Percentiles rank a stretch among this genome's conserved stretches.
phyloP scores from a whole-genome alignment of 2,113 vertebrate genomes.

The Crocuta crocuta region DNA sequence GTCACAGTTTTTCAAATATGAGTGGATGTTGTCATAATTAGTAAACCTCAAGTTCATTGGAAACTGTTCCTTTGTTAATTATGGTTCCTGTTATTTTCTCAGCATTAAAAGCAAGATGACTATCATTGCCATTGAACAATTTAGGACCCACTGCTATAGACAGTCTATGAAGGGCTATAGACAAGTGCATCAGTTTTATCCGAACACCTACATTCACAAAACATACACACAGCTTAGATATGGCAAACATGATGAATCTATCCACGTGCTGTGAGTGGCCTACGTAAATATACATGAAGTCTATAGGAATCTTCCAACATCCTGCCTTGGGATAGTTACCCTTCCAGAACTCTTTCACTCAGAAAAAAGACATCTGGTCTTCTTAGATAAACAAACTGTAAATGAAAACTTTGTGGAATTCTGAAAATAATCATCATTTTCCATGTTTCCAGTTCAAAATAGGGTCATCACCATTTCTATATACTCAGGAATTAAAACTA shows the following conservation, averaged over 20 bases:
- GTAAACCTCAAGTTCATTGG: not conserved
- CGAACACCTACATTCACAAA: not conserved
- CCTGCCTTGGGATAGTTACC: not conserved
- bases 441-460: not conserved
- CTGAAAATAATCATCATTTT: not conserved
- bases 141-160: not conserved
- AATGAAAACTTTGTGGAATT: not conserved
- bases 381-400: not conserved
- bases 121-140: not conserved
- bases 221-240: not conserved
- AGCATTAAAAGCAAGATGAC: not conserved
- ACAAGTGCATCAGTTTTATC: not conserved
- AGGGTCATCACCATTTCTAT: not conserved
- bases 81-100: not conserved
- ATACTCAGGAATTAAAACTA: not conserved
- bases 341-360: not conserved
- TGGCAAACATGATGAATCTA: not conserved
- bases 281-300: not conserved
- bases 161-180: not conserved
- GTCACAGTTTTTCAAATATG: not conserved
- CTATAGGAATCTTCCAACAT: not conserved
- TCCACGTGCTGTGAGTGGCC: not conserved
- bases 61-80: not conserved
- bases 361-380: slow-evolving; percentile 34
- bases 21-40: not conserved